These are phyloP conservation scores for Dicentrarchus labrax DNA, from an alignment of 2,113 vertebrate genomes.

Conservation along the genomic window DNA sequence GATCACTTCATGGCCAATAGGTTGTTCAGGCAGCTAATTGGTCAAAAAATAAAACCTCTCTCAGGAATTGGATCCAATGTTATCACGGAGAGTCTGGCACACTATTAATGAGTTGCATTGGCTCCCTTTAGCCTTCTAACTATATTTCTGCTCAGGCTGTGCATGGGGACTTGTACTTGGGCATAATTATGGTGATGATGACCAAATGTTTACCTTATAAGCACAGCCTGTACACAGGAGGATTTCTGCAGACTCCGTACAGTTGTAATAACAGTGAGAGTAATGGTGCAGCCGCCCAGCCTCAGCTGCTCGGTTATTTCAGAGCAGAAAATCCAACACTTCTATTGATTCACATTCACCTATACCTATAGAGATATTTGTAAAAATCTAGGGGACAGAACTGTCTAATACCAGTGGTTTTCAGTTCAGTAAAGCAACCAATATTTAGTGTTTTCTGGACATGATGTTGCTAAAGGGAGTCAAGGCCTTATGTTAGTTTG, in stretches of 20 bases:
- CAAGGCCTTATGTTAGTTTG: background rate
- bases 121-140: conserved; percentile 69
- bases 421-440: conserved; percentile 13
- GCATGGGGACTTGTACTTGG: conserved; percentile 64
- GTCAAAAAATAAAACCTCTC: conserved; percentile 79
- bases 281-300: conserved; percentile 45
- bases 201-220: conserved; percentile 77
- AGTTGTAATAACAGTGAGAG: conserved; percentile 57
- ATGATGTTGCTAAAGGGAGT: background rate
- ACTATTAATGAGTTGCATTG: conserved; percentile 73
- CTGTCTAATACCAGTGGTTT: background rate
- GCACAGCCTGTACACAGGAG: conserved; percentile 56
- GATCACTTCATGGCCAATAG: conserved; percentile 77
- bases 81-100: conserved; percentile 59
- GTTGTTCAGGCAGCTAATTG: conserved; percentile 80
- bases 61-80: conserved; percentile 65
- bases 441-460: conserved; percentile 19
- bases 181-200: conserved; percentile 76
- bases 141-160: conserved; percentile 60
- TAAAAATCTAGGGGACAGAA: background rate
- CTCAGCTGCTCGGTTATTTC: conserved; percentile 43
- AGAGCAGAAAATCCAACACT: conserved; percentile 13
- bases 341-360: conserved; percentile 41
- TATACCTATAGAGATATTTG: conserved; percentile 6
- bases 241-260: conserved; percentile 27